phyloP scores from a whole-genome alignment of 2,113 vertebrate species.

The Motacilla tschutschensis region DNA sequence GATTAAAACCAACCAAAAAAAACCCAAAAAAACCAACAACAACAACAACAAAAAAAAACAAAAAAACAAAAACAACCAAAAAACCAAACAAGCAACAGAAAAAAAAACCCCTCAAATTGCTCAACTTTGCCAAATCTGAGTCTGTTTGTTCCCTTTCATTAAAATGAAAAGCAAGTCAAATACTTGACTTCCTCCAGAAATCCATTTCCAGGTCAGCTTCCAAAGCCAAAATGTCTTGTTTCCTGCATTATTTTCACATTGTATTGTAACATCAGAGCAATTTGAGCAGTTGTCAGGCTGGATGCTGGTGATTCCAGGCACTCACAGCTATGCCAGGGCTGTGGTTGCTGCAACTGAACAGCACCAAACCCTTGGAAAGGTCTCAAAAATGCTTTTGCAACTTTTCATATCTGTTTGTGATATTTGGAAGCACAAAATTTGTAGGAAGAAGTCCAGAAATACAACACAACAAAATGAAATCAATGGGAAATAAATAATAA shows the following conservation, averaged over 20 bases:
- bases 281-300: neutral
- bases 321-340: neutral
- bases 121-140: neutral
- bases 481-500: neutral
- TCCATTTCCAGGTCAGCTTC: slow-evolving; percentile 1
- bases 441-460: neutral
- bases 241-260: neutral
- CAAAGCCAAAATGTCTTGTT: slow-evolving; percentile 16
- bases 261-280: neutral
- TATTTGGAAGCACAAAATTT: neutral
- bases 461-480: neutral
- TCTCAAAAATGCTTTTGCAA: neutral
- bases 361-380: neutral
- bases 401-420: neutral
- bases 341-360: neutral
- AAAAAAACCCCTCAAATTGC: neutral
- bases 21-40: no score
- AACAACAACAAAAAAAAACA: neutral
- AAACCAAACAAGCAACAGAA: neutral
- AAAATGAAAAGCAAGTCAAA: neutral
- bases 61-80: neutral
- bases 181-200: neutral
- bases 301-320: neutral
- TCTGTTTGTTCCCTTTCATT: neutral
- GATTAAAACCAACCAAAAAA: neutral